Percentiles rank a stretch among this genome's conserved stretches.
These are phyloP conservation scores for Chamaetylas fuelleborni DNA, from an alignment of 2,113 vertebrate genomes.

Conservation along the genomic window DNA sequence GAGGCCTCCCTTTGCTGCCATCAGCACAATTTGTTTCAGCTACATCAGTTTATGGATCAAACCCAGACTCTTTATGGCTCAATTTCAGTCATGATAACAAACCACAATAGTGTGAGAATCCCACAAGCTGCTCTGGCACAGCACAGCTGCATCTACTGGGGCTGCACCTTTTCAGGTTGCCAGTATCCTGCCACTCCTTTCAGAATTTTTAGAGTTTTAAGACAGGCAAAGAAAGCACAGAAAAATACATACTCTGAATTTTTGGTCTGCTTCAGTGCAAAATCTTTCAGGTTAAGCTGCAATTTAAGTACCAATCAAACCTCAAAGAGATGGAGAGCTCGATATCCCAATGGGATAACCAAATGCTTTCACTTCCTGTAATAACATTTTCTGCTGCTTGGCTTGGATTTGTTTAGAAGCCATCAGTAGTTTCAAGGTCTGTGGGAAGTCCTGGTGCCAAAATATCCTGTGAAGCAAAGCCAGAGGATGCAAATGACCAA, in stretches of 20 bases:
- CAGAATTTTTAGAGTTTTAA: neutral
- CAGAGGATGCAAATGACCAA: neutral
- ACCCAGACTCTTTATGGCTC: neutral
- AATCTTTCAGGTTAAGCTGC: neutral
- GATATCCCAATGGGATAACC: neutral
- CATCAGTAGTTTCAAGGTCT: neutral
- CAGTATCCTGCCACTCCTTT: neutral
- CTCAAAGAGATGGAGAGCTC: neutral
- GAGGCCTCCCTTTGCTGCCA: neutral
- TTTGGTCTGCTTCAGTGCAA: neutral
- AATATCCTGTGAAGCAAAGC: neutral
- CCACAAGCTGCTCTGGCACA: neutral
- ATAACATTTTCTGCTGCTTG: neutral
- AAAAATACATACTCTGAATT: neutral
- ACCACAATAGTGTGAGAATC: too few relatives aligned
- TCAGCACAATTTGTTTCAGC: neutral
- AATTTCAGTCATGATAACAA: neutral
- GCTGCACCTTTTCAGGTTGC: neutral
- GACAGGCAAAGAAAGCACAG: neutral
- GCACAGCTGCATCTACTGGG: neutral
- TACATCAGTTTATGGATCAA: neutral
- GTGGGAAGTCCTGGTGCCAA: too few relatives aligned
- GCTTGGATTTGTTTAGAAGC: neutral
- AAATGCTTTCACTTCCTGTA: neutral
- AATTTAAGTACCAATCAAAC: neutral